Percentiles rank a stretch among this genome's conserved stretches.
These are phyloP conservation scores for Gastracanthus pulcherrimus DNA, from an alignment of 2,888 invertebrate species.

Conservation along the genomic window DNA sequence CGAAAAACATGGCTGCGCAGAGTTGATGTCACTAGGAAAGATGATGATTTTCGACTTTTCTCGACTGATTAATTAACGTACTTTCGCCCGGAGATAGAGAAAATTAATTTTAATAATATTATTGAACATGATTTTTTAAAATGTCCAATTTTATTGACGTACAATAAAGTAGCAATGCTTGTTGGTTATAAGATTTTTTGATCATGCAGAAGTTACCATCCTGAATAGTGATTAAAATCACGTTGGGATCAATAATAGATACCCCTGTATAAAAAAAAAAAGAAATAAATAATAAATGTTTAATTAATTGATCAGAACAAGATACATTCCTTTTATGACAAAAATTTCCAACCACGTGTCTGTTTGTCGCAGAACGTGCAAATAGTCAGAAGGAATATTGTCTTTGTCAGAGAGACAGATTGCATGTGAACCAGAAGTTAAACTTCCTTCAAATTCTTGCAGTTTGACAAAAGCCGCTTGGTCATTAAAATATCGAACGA, in stretches of 20 bases:
- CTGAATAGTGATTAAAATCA: constrained; percentile 67
- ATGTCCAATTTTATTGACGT: constrained; percentile 61
- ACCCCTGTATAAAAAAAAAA: constrained; percentile 65
- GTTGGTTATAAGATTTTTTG: constrained; percentile 53
- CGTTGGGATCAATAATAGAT: constrained; percentile 58
- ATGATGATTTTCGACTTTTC: too few relatives aligned
- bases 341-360: constrained; percentile 61
- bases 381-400: constrained; percentile 61
- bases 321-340: constrained; percentile 64
- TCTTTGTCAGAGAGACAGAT: constrained; percentile 65
- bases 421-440: constrained; percentile 38
- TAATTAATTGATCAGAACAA: constrained; percentile 62
- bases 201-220: constrained; percentile 60
- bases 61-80: too few relatives aligned
- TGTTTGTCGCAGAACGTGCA: constrained; percentile 60
- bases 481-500: constrained; percentile 70
- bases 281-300: neutral
- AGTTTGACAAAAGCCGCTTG: constrained; percentile 65
- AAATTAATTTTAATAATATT: too few relatives aligned
- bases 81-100: too few relatives aligned
- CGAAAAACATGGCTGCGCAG: too few relatives aligned
- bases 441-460: constrained; percentile 46
- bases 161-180: constrained; percentile 59
- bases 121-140: constrained; percentile 64
- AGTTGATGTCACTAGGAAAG: too few relatives aligned